These are phyloP conservation scores for Phenganax marumi DNA, from an alignment of 92 coral and sea anemone genomes.

Conservation along the genomic window DNA sequence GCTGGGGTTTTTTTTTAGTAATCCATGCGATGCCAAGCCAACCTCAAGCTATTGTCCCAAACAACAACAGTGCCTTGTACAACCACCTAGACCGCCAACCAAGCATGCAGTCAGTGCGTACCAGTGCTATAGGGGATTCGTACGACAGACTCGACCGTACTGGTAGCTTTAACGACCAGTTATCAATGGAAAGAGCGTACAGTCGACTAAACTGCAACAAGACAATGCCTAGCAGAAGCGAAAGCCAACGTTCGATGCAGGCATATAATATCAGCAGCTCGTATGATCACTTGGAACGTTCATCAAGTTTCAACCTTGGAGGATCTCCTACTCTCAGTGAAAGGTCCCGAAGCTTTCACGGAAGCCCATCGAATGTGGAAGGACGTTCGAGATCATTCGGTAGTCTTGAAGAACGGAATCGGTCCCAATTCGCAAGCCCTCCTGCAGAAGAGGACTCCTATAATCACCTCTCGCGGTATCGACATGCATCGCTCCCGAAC, in stretches of 20 bases:
- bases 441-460: constrained; percentile 34
- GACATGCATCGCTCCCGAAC: constrained; percentile 30
- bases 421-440: constrained; percentile 24
- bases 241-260: constrained; percentile 1
- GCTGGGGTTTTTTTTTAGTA: neutral
- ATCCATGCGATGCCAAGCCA: constrained; percentile 15
- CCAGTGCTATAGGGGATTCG: neutral
- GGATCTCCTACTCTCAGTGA: too few relatives aligned
- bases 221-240: neutral
- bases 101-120: neutral
- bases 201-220: constrained; percentile 28
- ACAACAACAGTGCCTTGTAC: constrained; percentile 23
- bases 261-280: constrained; percentile 12
- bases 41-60: constrained; percentile 8
- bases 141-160: constrained; percentile 25
- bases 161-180: constrained; percentile 15
- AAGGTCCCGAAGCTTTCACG: neutral
- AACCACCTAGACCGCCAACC: constrained; percentile 26
- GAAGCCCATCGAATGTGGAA: constrained; percentile 14
- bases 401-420: constrained; percentile 18
- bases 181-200: constrained; percentile 24
- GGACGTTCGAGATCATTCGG: constrained; percentile 19
- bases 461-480: constrained; percentile 13
- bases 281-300: constrained; percentile 25
- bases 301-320: neutral